These are phyloP conservation scores for Actinopyga echinites DNA, from an alignment of 53 echinoderm and acorn worm species.

Conservation along the genomic window DNA sequence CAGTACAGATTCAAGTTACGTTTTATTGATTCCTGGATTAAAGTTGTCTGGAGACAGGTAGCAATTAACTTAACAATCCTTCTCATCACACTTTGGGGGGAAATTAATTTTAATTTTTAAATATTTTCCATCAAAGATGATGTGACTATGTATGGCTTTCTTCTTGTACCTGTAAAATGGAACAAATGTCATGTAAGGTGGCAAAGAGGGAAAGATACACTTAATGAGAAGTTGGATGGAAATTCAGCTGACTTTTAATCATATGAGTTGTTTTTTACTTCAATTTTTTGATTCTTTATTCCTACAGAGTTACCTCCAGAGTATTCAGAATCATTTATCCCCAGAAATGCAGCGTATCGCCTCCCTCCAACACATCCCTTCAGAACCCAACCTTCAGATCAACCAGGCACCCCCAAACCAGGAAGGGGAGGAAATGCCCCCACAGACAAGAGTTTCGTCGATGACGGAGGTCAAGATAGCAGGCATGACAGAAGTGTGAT, in stretches of 20 bases:
- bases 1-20: too few species aligned
- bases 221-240: too few species aligned
- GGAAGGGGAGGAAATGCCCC: not conserved
- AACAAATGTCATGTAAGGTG: too few species aligned
- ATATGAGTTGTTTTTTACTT: too few species aligned
- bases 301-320: slow-evolving; percentile 90
- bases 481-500: slow-evolving; percentile 40
- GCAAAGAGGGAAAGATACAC: too few species aligned
- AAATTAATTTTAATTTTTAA: not conserved
- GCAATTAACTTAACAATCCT: not conserved
- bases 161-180: too few species aligned
- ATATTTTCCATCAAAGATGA: too few species aligned
- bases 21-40: too few species aligned
- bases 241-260: too few species aligned
- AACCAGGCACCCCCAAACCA: slow-evolving; percentile 25
- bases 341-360: slow-evolving; percentile 96
- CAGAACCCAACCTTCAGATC: slow-evolving; percentile 76
- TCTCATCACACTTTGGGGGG: not conserved
- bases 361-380: slow-evolving; percentile 86
- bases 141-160: too few species aligned
- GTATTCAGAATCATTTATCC: slow-evolving; percentile 91
- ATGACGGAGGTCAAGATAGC: slow-evolving; percentile 36
- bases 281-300: not conserved
- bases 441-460: slow-evolving; percentile 52
- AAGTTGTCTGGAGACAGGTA: too few species aligned